Evolutionary conservation across 2,113 vertebrate species (phyloP).

Genomic region (Malaclemys terrapin): DNA sequence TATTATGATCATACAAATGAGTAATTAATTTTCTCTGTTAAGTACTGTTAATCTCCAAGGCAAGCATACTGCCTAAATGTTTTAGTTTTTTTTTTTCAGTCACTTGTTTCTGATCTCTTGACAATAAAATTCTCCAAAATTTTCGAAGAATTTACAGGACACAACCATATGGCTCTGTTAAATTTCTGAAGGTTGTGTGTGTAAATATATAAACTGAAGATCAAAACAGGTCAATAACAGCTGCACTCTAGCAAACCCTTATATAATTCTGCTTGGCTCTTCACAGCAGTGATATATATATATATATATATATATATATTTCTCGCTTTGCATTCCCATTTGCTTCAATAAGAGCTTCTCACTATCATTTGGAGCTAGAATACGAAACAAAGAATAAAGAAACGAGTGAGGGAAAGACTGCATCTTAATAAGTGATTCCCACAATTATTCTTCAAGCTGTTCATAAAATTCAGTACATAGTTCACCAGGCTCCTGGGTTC

Average conservation of each 20-base stretch:
- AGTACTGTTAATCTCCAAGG: background rate
- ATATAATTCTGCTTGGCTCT: background rate
- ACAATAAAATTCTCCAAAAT: background rate
- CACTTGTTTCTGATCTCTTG: background rate
- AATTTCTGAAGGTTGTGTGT: background rate
- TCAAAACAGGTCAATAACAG: background rate
- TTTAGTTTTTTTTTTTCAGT: background rate
- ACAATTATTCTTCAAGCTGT: background rate
- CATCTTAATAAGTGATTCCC: background rate
- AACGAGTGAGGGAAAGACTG: fast-evolving
- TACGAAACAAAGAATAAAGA: background rate
- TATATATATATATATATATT: too few species aligned
- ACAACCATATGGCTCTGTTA: background rate
- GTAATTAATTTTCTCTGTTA: background rate
- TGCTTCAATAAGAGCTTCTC: background rate
- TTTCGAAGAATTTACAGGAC: background rate
- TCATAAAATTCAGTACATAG: background rate
- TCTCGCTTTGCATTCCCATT: background rate
- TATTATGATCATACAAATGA: background rate
- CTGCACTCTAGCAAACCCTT: background rate
- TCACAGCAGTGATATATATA: background rate
- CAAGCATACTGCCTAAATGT: background rate
- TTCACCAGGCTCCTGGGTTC: background rate
- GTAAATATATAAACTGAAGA: constrained; percentile 8
- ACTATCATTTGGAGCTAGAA: background rate